These are phyloP conservation scores for Pheosia gnoma DNA, from an alignment of 2,888 invertebrate species.

Conservation along the genomic window DNA sequence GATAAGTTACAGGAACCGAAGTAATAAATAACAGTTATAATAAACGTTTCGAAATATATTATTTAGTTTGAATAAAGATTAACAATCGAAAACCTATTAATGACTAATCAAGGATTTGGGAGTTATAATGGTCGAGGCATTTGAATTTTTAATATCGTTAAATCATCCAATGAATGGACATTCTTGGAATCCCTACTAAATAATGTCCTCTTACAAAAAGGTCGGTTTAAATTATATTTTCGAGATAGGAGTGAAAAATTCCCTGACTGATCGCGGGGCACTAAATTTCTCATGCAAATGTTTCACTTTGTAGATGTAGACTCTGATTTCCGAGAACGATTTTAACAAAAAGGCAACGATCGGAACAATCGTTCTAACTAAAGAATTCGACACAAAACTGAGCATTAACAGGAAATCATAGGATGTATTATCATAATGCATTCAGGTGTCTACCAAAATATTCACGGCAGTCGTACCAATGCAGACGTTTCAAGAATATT, in stretches of 20 bases:
- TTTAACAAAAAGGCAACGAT: conserved; percentile 51
- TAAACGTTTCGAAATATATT: conserved; percentile 43
- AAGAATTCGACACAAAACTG: conserved; percentile 56
- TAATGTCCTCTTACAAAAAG: conserved; percentile 67
- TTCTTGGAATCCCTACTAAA: conserved; percentile 68
- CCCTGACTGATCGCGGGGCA: conserved; percentile 53
- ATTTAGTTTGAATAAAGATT: conserved; percentile 53
- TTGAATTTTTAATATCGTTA: conserved; percentile 66
- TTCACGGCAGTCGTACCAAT: conserved; percentile 51
- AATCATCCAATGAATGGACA: conserved; percentile 61
- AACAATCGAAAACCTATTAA: conserved; percentile 69
- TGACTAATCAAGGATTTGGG: conserved; percentile 68
- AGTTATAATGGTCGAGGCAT: conserved; percentile 46
- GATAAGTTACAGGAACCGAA: conserved; percentile 32
- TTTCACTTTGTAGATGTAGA: conserved; percentile 54
- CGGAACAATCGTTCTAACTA: conserved; percentile 51
- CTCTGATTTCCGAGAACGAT: conserved; percentile 59
- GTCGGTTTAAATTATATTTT: conserved; percentile 71
- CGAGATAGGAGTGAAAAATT: conserved; percentile 66
- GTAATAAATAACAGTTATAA: conserved; percentile 41
- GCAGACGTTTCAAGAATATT: conserved; percentile 48
- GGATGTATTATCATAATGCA: conserved; percentile 72
- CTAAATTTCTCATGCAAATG: conserved; percentile 78
- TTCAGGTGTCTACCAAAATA: conserved; percentile 65
- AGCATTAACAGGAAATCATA: conserved; percentile 69